Base-by-base conservation (phyloP, 2,797 vertebrate species). In the Gouania willdenowi region DNA sequence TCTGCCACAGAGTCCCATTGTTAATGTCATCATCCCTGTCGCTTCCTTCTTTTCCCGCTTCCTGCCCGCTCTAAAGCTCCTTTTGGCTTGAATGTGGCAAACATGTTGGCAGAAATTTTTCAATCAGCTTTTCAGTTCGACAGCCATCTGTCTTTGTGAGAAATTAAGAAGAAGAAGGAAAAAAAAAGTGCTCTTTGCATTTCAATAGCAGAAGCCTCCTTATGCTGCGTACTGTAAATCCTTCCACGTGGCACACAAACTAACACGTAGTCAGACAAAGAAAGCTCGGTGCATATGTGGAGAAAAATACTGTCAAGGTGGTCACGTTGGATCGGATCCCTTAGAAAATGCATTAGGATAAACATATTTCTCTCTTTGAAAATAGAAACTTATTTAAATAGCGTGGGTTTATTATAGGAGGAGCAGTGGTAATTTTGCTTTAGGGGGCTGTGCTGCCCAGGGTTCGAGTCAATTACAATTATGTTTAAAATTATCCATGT, bases 91-190 rank as follows among this genome's bases (percentile, higher is more conserved):
- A 67, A 53, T 24, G 8, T 5, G 34, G 52, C 46, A 32, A 69
- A 57, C 39, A 50, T 13, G 28, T 47, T 55, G 46, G 44, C 25
- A 51, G 23, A 19, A 13, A 44, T 48, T 68, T 63, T 54, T 67
- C 47, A 24, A 32, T 41, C 46, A 54, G 37, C 32, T 14, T 41
- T 61, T 68, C 26, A 53, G 32, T 47, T 15, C 41, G 48, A 15
- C 29, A 9, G 28, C 71, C 67, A 72, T 72, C 67, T 76, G 70
- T 61, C 40, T 69, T 35, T 39, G 44, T 32, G 28, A 57, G 45
- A 29, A 35, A 46, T 21, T 45, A n/a, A 21, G 23, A 36, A 5
- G 29, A 29, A 25, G 28, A 43, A n/a, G 41, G 42, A 36, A 5
- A 29, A 29, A 25, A 28, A 43, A n/a, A 41, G 42, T 5, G 6